Conservation (phyloP, 2,888 invertebrate species). For the Tachystola acroxantha region DNA sequence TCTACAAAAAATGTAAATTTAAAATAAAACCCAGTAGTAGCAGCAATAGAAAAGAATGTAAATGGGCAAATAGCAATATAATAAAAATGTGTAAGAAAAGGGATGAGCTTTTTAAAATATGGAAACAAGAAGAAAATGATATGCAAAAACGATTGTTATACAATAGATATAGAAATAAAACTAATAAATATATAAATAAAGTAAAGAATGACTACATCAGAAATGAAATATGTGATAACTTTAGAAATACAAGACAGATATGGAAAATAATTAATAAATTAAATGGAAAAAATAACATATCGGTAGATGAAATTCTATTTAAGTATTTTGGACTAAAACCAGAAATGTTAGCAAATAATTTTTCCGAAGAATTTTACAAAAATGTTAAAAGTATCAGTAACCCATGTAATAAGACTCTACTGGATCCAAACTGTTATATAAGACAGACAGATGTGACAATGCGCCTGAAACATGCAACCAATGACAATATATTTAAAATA, state of each 20-base stretch:
- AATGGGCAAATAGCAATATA: conserved; percentile 7
- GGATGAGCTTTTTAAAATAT: conserved; percentile 5
- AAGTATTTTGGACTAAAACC: conserved; percentile 3
- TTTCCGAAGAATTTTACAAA: conserved; percentile 5
- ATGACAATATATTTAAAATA: background rate
- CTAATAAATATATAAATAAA: conserved; percentile 7
- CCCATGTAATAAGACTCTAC: conserved; percentile 1
- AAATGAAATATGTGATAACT: conserved; percentile 9
- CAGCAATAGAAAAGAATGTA: conserved; percentile 3
- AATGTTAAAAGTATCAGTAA: conserved; percentile 5
- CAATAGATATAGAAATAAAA: conserved; percentile 13
- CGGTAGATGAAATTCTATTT: conserved; percentile 5
- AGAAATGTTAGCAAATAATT: background rate
- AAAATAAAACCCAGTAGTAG: background rate
- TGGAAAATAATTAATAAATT: conserved; percentile 10
- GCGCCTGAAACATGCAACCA: background rate
- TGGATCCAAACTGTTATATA: background rate
- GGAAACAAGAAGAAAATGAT: conserved; percentile 4
- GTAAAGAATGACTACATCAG: conserved; percentile 7
- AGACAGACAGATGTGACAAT: background rate
- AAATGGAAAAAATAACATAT: conserved; percentile 7
- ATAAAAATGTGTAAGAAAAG: conserved; percentile 9
- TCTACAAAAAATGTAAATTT: conserved; percentile 1
- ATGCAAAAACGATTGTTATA: conserved; percentile 7
- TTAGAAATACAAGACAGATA: conserved; percentile 9